Evolutionary conservation across 2,113 vertebrate genomes (phyloP).

Genomic region (Xiphophorus couchianus): DNA sequence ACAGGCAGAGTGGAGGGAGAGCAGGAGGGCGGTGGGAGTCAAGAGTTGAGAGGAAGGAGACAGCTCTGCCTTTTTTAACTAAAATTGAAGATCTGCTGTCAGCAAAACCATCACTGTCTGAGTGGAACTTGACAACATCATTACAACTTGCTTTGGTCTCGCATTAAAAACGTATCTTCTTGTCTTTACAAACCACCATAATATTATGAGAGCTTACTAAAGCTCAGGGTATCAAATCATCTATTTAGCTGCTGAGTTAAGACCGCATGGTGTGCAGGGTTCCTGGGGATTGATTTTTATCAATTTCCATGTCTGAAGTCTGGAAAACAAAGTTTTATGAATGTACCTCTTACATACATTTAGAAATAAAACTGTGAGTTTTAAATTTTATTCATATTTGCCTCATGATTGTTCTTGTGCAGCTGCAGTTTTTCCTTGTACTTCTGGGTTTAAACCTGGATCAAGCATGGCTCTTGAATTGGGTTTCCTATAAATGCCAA

Average conservation of each 20-base stretch:
- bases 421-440: background rate
- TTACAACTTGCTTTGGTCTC: background rate
- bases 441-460: background rate
- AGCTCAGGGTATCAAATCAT: background rate
- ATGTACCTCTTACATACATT: background rate
- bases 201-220: background rate
- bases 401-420: no score
- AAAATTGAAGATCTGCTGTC: constrained; percentile 40
- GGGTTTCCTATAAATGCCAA: background rate
- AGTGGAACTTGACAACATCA: constrained; percentile 20
- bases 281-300: background rate
- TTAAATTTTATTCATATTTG: background rate
- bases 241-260: background rate
- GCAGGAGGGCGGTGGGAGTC: constrained; percentile 2
- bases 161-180: background rate
- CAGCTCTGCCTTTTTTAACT: background rate
- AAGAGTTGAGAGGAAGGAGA: background rate
- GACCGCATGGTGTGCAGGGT: background rate
- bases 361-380: background rate
- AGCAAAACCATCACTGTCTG: constrained; percentile 26
- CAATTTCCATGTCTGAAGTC: background rate
- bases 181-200: background rate
- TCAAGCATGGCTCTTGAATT: background rate
- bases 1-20: background rate
- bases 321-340: no score